Percentiles rank a stretch among this genome's conserved stretches.
Conservation (phyloP, 1,140 invertebrate genomes). For the Stenopsyche tienmushanensis region DNA sequence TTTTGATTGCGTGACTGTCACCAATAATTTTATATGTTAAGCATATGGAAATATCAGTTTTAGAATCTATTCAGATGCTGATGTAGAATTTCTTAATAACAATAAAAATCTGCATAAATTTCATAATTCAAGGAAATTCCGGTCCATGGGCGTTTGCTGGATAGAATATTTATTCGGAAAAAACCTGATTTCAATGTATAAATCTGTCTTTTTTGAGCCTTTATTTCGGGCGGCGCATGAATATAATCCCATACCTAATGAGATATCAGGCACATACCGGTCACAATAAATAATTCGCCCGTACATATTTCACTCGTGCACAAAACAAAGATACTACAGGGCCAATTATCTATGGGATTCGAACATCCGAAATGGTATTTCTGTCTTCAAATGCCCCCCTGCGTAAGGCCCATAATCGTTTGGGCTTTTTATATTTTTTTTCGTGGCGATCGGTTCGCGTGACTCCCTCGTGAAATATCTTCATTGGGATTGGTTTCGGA, state of each 20-base stretch:
- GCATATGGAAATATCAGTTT: no score
- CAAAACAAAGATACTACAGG: constrained; percentile 25
- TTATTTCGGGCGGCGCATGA: constrained; percentile 25
- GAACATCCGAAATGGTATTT: not conserved
- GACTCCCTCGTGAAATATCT: constrained; percentile 40
- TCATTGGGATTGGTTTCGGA: constrained; percentile 39
- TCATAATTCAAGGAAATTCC: no score
- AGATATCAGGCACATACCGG: constrained; percentile 27
- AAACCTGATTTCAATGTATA: constrained; percentile 1
- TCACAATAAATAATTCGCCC: constrained; percentile 35
- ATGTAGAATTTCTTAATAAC: no score
- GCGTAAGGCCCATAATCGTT: constrained; percentile 20
- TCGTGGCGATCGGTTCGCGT: constrained; percentile 36
- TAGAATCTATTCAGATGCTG: no score
- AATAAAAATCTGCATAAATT: no score
- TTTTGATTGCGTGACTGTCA: no score
- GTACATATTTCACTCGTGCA: constrained; percentile 28
- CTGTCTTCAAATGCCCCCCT: not conserved
- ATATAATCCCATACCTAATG: constrained; percentile 39
- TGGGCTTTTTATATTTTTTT: constrained; percentile 5
- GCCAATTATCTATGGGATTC: constrained; percentile 37
- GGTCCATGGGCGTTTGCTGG: no score
- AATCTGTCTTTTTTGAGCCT: constrained; percentile 6
- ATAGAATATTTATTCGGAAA: no score
- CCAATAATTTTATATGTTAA: no score